These are phyloP conservation scores for Meleagris gallopavo DNA, from an alignment of 2,113 vertebrate genomes.

Conservation along the genomic window DNA sequence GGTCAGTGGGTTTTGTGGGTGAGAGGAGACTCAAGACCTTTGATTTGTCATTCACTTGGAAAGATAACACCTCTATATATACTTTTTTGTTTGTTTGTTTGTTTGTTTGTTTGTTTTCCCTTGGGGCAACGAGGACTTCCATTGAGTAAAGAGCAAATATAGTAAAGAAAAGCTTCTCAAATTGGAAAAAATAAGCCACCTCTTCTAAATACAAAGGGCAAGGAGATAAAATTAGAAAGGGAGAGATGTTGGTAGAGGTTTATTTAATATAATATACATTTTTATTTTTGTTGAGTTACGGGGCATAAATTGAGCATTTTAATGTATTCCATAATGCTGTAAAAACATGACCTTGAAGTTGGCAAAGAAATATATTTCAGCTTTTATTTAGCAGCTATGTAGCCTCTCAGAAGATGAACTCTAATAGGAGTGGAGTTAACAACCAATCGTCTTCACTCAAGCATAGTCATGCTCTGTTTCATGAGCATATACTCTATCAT, in stretches of 20 bases:
- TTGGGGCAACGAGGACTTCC: neutral
- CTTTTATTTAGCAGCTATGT: conserved; percentile 62
- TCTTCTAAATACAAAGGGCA: conserved; percentile 49
- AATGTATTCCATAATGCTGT: conserved; percentile 64
- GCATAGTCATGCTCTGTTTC: conserved; percentile 54
- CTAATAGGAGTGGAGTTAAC: conserved; percentile 65
- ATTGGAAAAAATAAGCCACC: conserved; percentile 13
- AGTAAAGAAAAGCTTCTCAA: conserved; percentile 31
- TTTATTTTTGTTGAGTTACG: conserved; percentile 58
- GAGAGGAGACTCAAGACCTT: neutral
- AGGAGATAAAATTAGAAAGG: conserved; percentile 28
- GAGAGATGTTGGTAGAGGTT: conserved; percentile 42
- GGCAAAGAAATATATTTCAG: conserved; percentile 70
- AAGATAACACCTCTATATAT: neutral
- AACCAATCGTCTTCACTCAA: conserved; percentile 60
- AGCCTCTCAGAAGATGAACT: conserved; percentile 67
- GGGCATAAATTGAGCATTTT: conserved; percentile 69
- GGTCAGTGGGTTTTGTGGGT: neutral
- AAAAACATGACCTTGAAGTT: conserved; percentile 74
- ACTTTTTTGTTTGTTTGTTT: neutral
- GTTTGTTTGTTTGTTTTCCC: neutral
- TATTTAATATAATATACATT: conserved; percentile 61
- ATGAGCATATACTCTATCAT: conserved; percentile 30
- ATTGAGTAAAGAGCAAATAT: conserved; percentile 33
- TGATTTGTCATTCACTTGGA: conserved; percentile 1